These are phyloP conservation scores for Aphrophora alni DNA, from an alignment of 2,888 invertebrate species.

Conservation along the genomic window DNA sequence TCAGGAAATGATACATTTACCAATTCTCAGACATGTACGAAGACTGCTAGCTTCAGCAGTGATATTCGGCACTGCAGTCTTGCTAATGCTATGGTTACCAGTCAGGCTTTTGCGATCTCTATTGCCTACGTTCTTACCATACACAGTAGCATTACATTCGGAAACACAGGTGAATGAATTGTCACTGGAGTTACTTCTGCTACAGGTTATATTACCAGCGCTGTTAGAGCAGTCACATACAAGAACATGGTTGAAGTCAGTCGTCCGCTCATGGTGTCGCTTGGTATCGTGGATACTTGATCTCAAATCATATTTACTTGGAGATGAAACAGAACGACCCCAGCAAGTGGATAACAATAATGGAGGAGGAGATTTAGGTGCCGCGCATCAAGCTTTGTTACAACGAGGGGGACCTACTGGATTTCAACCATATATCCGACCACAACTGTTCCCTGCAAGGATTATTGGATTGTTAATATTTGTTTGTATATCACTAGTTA, in stretches of 20 bases:
- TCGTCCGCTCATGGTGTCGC: slow-evolving; percentile 86
- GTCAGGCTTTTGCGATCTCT: slow-evolving; percentile 81
- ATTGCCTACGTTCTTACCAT: slow-evolving; percentile 91
- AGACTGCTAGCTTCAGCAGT: slow-evolving; percentile 92
- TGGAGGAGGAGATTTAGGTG: slow-evolving; percentile 65
- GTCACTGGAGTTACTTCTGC: slow-evolving; percentile 86
- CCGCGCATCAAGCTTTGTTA: slow-evolving; percentile 87
- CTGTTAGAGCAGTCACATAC: slow-evolving; percentile 96
- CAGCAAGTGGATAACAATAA: slow-evolving; percentile 51
- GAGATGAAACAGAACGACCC: slow-evolving; percentile 60
- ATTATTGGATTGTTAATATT: slow-evolving; percentile 70
- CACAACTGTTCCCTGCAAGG: slow-evolving; percentile 79
- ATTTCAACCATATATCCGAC: slow-evolving; percentile 89
- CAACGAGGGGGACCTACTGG: slow-evolving; percentile 79
- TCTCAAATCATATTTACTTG: slow-evolving; percentile 87
- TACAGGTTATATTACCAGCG: slow-evolving; percentile 92
- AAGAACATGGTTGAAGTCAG: slow-evolving; percentile 90
- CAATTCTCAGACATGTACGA: slow-evolving; percentile 88
- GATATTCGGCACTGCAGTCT: slow-evolving; percentile 93
- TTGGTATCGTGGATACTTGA: slow-evolving; percentile 84
- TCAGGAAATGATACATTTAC: slow-evolving; percentile 96
- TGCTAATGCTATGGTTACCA: slow-evolving; percentile 96
- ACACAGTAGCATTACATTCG: slow-evolving; percentile 83
- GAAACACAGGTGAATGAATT: slow-evolving; percentile 92
- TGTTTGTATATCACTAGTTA: slow-evolving; percentile 84